Conservation (phyloP, 1,140 invertebrate species). For the Atta colombica region DNA sequence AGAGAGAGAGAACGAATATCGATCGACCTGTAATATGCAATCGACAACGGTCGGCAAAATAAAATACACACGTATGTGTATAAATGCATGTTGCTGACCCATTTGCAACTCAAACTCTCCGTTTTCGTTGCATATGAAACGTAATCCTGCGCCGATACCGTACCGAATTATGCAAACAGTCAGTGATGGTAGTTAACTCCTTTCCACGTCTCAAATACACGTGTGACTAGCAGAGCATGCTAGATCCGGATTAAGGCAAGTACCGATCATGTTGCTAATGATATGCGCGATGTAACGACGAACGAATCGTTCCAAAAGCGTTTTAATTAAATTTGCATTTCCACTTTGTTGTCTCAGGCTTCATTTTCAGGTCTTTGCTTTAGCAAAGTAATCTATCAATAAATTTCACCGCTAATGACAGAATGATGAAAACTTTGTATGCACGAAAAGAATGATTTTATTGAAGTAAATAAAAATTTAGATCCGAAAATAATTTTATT, state of each 20-base stretch:
- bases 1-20: neutral
- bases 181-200: slow-evolving; percentile 28
- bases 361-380: neutral
- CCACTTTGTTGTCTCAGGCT: neutral
- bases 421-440: neutral
- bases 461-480: too few relatives aligned
- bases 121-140: slow-evolving; percentile 24
- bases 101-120: slow-evolving; percentile 18
- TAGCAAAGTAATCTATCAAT: neutral
- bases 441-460: too few relatives aligned
- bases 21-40: slow-evolving; percentile 19
- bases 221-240: neutral
- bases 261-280: neutral
- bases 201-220: slow-evolving; percentile 5
- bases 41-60: neutral
- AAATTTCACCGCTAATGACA: neutral
- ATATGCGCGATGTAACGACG: neutral
- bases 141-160: neutral
- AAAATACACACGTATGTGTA: neutral
- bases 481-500: too few relatives aligned
- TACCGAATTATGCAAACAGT: slow-evolving; percentile 41
- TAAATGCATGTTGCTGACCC: slow-evolving; percentile 14
- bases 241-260: slow-evolving; percentile 3
- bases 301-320: neutral
- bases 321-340: slow-evolving; percentile 46